These are phyloP conservation scores for Apamea sordens DNA, from an alignment of 2,888 invertebrate genomes.

Conservation along the genomic window DNA sequence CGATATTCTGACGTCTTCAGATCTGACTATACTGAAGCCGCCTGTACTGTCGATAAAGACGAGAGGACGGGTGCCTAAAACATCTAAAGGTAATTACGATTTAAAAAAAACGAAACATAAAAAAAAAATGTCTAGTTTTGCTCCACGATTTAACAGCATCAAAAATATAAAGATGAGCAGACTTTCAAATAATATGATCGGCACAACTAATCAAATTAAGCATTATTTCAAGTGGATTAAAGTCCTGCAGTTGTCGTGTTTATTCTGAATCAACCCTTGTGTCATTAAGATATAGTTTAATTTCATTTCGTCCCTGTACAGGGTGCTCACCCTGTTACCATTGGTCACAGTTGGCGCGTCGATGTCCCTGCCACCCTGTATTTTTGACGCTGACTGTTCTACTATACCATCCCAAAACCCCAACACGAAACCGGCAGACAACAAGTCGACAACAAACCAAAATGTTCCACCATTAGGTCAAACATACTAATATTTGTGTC, in stretches of 20 bases:
- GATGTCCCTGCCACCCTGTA: neutral
- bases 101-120: no score
- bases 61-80: constrained; percentile 95
- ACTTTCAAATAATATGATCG: neutral
- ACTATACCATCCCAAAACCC: no score
- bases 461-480: constrained; percentile 1
- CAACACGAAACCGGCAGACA: neutral
- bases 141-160: no score
- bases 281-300: neutral
- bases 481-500: constrained; percentile 29
- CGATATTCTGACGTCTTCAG: constrained; percentile 95
- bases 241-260: no score
- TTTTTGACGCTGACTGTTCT: neutral
- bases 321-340: neutral
- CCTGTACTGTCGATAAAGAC: constrained; percentile 97
- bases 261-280: neutral
- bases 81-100: constrained; percentile 94
- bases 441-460: neutral
- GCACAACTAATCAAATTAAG: neutral
- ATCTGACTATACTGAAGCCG: constrained; percentile 95
- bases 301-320: neutral
- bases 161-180: neutral
- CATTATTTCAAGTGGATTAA: neutral
- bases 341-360: neutral
- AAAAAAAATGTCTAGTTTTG: neutral